Percentiles rank a stretch among this genome's conserved stretches.
Conservation (phyloP, 2,113 vertebrate genomes). For the Cynopterus brachyotis region DNA sequence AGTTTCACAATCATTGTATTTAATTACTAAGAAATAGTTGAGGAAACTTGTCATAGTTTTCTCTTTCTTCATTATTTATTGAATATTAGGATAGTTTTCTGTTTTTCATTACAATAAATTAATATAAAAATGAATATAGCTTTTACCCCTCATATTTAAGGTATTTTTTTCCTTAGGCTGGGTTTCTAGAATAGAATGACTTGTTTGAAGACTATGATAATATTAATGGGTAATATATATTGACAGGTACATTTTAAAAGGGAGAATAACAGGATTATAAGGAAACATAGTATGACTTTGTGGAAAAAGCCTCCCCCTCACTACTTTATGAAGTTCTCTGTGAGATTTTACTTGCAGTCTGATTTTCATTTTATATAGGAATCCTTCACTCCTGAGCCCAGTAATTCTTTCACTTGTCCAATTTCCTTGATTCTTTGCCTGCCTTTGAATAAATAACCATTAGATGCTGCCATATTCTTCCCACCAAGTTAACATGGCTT, state of each 20-base stretch:
- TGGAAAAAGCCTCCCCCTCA: not conserved
- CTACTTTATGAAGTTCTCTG: not conserved
- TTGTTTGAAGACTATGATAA: not conserved
- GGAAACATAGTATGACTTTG: not conserved
- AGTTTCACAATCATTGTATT: not conserved
- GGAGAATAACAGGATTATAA: not conserved
- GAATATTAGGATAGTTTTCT: conserved; percentile 1
- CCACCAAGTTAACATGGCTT: not conserved
- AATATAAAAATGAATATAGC: not conserved
- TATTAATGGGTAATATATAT: not conserved
- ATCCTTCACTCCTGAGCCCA: not conserved
- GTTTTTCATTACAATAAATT: not conserved
- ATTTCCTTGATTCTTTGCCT: not conserved
- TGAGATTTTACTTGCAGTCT: not conserved
- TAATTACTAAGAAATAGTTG: conserved; percentile 12
- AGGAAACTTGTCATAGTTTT: not conserved
- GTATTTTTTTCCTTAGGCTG: not conserved
- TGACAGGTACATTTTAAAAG: not conserved
- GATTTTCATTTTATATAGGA: not conserved
- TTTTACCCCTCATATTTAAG: not conserved
- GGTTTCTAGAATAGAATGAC: not conserved
- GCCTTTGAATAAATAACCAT: not conserved
- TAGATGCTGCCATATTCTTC: not conserved
- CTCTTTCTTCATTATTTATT: not conserved
- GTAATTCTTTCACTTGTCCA: not conserved